A percentile compares a stretch with the other conserved stretches of the same genome.
These are phyloP conservation scores for Marasmarcha lunaedactyla DNA, from an alignment of 2,888 invertebrate genomes.

Conservation along the genomic window DNA sequence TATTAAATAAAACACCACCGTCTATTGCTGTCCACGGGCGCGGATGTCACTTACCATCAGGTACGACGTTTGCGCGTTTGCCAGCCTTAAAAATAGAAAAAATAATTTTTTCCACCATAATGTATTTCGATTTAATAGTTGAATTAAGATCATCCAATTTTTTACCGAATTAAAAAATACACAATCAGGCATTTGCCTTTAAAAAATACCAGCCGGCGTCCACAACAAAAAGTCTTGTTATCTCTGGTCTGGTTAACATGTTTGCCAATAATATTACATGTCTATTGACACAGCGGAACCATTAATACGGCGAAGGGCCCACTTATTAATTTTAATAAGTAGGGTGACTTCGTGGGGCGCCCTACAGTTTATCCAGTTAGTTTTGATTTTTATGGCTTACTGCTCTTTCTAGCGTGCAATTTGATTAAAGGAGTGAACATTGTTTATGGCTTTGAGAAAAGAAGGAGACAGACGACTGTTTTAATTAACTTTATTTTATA, in stretches of 20 bases:
- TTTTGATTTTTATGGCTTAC: slow-evolving; percentile 53
- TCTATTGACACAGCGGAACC: slow-evolving; percentile 64
- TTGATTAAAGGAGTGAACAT: slow-evolving; percentile 3
- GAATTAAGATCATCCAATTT: no score
- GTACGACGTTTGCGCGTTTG: no score
- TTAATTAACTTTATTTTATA: no score
- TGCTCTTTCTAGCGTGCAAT: slow-evolving; percentile 10
- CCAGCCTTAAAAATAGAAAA: no score
- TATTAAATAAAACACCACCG: no score
- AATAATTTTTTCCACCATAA: no score
- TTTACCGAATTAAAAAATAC: no score
- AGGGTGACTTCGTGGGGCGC: slow-evolving; percentile 46
- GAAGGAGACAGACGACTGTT: no score
- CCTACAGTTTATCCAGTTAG: slow-evolving; percentile 50
- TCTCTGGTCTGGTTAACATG: slow-evolving; percentile 34
- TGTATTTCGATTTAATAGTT: no score
- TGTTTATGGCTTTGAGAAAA: neutral
- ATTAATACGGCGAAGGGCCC: slow-evolving; percentile 63
- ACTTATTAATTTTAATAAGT: slow-evolving; percentile 70
- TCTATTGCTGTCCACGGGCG: no score
- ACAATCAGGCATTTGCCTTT: no score
- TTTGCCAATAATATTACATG: slow-evolving; percentile 64
- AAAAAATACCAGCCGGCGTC: neutral
- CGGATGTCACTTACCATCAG: no score
- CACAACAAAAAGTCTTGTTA: neutral